Percentiles rank a stretch among this genome's conserved stretches.
These are phyloP conservation scores for Latrodectus hesperus DNA, from an alignment of 2,888 invertebrate genomes.

Conservation along the genomic window DNA sequence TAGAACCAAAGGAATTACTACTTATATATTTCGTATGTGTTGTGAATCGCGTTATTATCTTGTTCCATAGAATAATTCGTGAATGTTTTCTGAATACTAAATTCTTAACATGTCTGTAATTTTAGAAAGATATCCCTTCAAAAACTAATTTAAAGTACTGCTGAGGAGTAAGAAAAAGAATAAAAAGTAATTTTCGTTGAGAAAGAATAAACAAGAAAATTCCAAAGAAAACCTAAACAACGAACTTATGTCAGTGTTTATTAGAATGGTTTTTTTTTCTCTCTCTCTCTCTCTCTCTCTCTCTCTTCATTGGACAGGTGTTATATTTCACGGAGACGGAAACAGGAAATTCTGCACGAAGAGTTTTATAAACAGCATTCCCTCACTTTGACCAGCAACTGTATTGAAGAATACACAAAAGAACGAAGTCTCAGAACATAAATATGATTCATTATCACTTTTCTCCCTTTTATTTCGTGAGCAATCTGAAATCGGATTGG, in stretches of 20 bases:
- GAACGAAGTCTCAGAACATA: neutral
- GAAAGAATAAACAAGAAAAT: conserved; percentile 1
- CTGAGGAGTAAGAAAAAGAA: conserved; percentile 14
- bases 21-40: too few species aligned
- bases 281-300: too few species aligned
- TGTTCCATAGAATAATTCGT: too few species aligned
- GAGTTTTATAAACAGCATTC: conserved; percentile 11
- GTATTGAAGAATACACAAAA: neutral
- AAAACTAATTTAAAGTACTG: neutral
- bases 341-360: conserved; percentile 28
- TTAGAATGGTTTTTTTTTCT: too few species aligned
- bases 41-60: too few species aligned
- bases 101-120: too few species aligned
- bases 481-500: conserved; percentile 23
- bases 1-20: too few species aligned
- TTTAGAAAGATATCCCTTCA: neutral
- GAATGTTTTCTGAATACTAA: too few species aligned
- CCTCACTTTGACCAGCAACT: conserved; percentile 14
- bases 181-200: neutral
- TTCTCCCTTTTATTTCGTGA: conserved; percentile 30
- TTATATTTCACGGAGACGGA: conserved; percentile 36
- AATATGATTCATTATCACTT: conserved; percentile 52
- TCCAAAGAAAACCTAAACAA: neutral
- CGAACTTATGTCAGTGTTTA: too few species aligned
- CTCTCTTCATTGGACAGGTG: conserved; percentile 26